Evolutionary conservation across 2,888 invertebrate species (phyloP), one percentile per base, ranked within the genome.

Genomic region (Electrophaes corylata): DNA sequence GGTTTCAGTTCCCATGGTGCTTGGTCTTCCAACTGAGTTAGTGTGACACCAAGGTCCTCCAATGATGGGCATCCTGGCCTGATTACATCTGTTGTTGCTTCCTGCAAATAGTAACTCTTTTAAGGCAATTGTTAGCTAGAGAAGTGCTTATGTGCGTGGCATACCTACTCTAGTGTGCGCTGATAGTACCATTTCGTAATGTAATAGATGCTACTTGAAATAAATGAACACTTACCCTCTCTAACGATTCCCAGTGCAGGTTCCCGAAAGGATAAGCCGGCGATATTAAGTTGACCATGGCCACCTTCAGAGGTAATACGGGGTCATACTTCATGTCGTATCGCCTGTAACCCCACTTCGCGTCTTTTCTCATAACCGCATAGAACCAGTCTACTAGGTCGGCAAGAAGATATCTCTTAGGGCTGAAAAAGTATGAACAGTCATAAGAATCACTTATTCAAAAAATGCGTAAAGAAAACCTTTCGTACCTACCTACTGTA

Each of bases 311-410:
- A 0, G 80, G 76, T 66, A 94, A 94, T 2, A 94, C 61, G 0
- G 95, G 95, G 76, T 96, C 95, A 66, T 90, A 94, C 67, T 95
- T 93, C 92, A 97, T 90, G 78, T 97, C 95, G 65, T 94, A 94
- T 59, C 96, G 93, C 31, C 65, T 74, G 78, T 95, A 96, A 39
- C 95, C 95, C 93, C 94, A 95, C 18, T 93, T 92, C 33, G 93
- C 92, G 65, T 94, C 94, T 75, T 94, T 95, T 54, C 95, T 93
- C 94, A 96, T 95, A 3, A 96, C 81, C 12, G 93, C 91, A 84
- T 94, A 94, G 86, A 98, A 95, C 95, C 96, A 98, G 74, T 97
- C 96, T 0, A 97, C 94, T 53, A 98, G 78, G 70, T 97, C 97
- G 5, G 94, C 92, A 18, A 98, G 86, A 65, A 94, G 88, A 78